Base-by-base conservation (phyloP, 2,113 vertebrate species). In the Crocuta crocuta region DNA sequence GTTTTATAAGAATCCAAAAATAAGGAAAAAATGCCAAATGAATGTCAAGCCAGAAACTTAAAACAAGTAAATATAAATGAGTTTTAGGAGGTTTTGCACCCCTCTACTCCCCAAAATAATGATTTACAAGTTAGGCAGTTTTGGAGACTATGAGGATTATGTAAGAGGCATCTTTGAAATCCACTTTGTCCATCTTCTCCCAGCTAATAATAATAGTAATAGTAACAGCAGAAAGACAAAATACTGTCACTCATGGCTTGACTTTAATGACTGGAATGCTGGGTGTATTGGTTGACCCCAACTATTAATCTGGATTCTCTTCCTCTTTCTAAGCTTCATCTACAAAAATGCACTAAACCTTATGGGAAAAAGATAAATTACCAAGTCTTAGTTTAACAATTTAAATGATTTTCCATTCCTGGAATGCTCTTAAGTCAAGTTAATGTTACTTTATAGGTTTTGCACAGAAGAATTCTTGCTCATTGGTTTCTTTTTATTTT, bases 401-500 rank as follows among this genome's bases (percentile, higher is more conserved):
- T 45, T 73, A 78, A 96, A 73, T 90, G 16, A 87, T 74, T 73
- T 95, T 86, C 58, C 55, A 66, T 48, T 97, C 35, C 31, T 80
- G 9, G 4, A 61, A 93, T 74, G 15, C 48, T 63, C 63, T n/a
- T 91, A 87, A 26, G 58, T 87, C 31, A 93, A 73, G 17, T 87
- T 58, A 82, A 43, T 79, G 10, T 6, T 91, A 65, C 4, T 61
- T 83, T 79, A 35, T 7, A 61, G 4, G 45, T 43, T 65, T 21
- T 26, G 2, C 26, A 90, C 58, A 73, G 19, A 89, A 92, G 45
- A 88, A n/a, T 48, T 90, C 19, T 74, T 85, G 55, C 10, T 70
- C 9, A 85, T 19, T 82, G 43, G 11, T 71, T 76, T 50, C 12
- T 61, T 74, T 16, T 65, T 68, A 35, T 78, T 86, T 94, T 85